A percentile compares a stretch with the other conserved stretches of the same genome.
phyloP scores from a whole-genome alignment of 1,140 invertebrate genomes.

The Asbolus verrucosus region DNA sequence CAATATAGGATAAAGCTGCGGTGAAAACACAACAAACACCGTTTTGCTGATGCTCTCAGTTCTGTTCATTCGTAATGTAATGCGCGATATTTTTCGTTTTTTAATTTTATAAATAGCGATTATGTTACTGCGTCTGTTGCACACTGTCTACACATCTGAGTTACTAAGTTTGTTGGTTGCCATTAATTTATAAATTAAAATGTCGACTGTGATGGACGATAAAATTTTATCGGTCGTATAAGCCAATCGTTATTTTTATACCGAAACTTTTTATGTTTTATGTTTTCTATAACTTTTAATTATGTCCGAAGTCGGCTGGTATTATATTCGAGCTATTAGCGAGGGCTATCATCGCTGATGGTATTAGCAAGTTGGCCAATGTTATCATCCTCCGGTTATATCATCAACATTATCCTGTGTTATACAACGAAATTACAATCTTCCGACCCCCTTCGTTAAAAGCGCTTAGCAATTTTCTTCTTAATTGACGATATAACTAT shows the following conservation, averaged over 20 bases:
- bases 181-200: constrained; percentile 14
- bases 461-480: constrained; percentile 32
- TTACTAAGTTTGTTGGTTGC: background rate
- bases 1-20: constrained; percentile 34
- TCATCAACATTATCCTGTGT: constrained; percentile 43
- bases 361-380: constrained; percentile 26
- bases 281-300: constrained; percentile 37
- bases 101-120: too few relatives aligned
- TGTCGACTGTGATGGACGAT: background rate
- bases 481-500: constrained; percentile 29
- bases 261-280: constrained; percentile 28
- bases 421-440: constrained; percentile 25
- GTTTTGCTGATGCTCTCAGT: background rate
- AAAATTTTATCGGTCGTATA: background rate
- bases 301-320: constrained; percentile 13
- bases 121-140: too few relatives aligned
- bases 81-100: too few relatives aligned
- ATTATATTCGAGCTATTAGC: constrained; percentile 19
- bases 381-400: constrained; percentile 20
- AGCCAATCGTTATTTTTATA: constrained; percentile 11
- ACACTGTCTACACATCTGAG: too few relatives aligned
- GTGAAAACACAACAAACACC: constrained; percentile 31
- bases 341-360: constrained; percentile 30
- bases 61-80: too few relatives aligned
- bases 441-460: constrained; percentile 40